Evolutionary conservation across 1,140 invertebrate genomes (phyloP).

Genomic region (Trypoxylus dichotomus): DNA sequence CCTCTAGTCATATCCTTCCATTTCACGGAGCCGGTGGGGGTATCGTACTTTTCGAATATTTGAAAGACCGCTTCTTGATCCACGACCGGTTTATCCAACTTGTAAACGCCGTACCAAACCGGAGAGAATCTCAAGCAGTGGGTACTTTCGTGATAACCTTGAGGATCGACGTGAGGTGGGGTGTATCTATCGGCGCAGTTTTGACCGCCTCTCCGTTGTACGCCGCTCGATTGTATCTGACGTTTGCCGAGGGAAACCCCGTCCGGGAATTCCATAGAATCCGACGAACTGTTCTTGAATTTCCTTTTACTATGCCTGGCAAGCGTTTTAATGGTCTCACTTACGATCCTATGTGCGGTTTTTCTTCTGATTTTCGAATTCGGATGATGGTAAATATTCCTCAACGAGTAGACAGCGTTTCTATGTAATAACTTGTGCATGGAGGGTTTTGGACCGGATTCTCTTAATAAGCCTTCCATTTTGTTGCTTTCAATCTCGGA

Average conservation of each 20-base stretch:
- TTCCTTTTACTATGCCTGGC: neutral
- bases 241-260: conserved; percentile 28
- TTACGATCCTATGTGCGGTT: neutral
- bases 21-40: conserved; percentile 41
- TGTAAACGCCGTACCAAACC: conserved; percentile 57
- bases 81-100: conserved; percentile 51
- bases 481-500: neutral
- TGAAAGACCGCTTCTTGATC: conserved; percentile 53
- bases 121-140: conserved; percentile 59
- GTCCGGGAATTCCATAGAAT: neutral
- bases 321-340: neutral
- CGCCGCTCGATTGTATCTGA: conserved; percentile 40
- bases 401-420: neutral
- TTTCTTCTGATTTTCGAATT: neutral
- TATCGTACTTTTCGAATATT: conserved; percentile 53
- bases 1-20: conserved; percentile 54
- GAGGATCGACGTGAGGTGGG: conserved; percentile 50
- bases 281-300: neutral
- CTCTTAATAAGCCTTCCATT: neutral
- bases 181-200: conserved; percentile 53
- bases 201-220: conserved; percentile 55
- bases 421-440: conserved; percentile 5
- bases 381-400: neutral
- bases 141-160: conserved; percentile 56
- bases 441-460: neutral